Evolutionary conservation across 2,888 invertebrate species (phyloP).

Genomic region (Pachymerium ferrugineum): DNA sequence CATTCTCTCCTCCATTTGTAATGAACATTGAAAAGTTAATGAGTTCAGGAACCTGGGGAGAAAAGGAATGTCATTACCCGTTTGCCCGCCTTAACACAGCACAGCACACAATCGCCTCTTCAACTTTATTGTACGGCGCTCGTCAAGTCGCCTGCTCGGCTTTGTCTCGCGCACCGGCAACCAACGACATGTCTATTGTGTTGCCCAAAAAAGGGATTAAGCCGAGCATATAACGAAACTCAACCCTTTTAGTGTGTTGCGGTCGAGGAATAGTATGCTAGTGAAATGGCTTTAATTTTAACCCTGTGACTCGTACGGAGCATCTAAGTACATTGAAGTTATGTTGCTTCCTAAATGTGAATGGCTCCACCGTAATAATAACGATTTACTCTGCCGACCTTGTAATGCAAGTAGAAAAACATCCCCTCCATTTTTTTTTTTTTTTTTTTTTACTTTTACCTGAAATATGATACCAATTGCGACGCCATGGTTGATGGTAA

Average conservation of each 20-base stretch:
- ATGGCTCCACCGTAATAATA: neutral
- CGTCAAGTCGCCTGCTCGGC: conserved; percentile 22
- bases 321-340: conserved; percentile 22
- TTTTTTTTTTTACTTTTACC: neutral
- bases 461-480: no score
- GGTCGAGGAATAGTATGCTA: conserved; percentile 1
- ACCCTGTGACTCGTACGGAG: conserved; percentile 1
- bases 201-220: conserved; percentile 22
- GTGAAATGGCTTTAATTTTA: conserved; percentile 11
- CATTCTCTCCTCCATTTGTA: conserved; percentile 20
- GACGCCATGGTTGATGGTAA: no score
- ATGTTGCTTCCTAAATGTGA: conserved; percentile 1
- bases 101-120: conserved; percentile 23
- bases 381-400: neutral
- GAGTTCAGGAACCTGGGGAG: conserved; percentile 22
- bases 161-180: conserved; percentile 22
- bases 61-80: conserved; percentile 27
- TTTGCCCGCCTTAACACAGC: conserved; percentile 27
- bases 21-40: conserved; percentile 26
- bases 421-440: neutral
- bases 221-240: conserved; percentile 10
- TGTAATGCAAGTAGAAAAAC: neutral
- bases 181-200: conserved; percentile 27
- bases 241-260: conserved; percentile 27
- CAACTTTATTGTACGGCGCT: conserved; percentile 25